Evolutionary conservation across 1,140 invertebrate genomes (phyloP), one percentile per base, ranked within the genome.

Genomic region (Caenorhabditis brenneri): DNA sequence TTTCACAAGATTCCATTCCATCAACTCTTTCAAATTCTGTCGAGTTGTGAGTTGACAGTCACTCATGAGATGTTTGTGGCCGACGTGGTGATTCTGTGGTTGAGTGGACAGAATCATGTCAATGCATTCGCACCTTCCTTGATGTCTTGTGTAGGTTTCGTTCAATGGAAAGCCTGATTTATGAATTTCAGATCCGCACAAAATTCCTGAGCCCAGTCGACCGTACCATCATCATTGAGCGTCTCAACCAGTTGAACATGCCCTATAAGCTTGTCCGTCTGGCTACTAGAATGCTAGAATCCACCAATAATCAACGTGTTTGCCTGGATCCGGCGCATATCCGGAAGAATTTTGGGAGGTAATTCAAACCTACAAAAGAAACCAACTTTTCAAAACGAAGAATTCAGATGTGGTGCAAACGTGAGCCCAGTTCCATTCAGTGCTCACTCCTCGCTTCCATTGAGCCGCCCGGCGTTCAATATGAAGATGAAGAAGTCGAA

Each of bases 1-100:
- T 80, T 80, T 16, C 46, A 80, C 78, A 80, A 80, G 29, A 51
- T 80, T n/a, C 78, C 78, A 19, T 55, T 51, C 9, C 46, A 80
- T 19, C 78, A 80, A 55, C 22, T 80, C 7, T 51, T 31, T 10
- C 78, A 80, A 80, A 51, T 80, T 15, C 22, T 80, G n/a, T 49
- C 78, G 16, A 80, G 78, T 24, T 80, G 78, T n/a, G 78, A 80
- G 10, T 16, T 80, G 29, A 16, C 16, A 12, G 22, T 80, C 49
- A 49, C 46, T 1, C 78, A 80, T 24, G 78, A 80, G 27, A 49
- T 80, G 78, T 49, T 80, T 36, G 78, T 55, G 27, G 78, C 49
- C 48, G 78, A 80, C 46, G 78, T 55, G 0, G 48, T 55, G 24
- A 9, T 80, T 10, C 22, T 74, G 36, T 74, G 65, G 65, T n/a